A percentile compares a stretch with the other conserved stretches of the same genome.
Conservation (phyloP, 1,140 invertebrate genomes). For the Zaprionus ghesquierei region DNA sequence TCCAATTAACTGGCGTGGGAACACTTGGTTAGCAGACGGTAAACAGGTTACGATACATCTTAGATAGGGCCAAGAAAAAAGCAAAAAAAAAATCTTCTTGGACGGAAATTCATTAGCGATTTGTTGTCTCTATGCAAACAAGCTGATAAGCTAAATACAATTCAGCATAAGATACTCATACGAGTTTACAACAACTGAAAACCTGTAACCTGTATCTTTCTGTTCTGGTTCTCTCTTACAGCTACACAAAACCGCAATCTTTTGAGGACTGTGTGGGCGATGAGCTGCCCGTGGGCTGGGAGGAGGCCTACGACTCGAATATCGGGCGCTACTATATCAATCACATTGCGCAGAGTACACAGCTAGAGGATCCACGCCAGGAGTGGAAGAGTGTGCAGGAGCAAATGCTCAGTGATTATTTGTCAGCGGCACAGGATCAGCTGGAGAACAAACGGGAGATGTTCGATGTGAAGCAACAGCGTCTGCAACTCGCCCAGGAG, state of each 20-base stretch:
- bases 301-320: conserved; percentile 95
- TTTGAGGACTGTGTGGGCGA: conserved; percentile 99
- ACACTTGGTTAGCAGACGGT: conserved; percentile 33
- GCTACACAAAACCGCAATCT: conserved; percentile 97
- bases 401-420: conserved; percentile 97
- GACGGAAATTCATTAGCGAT: conserved; percentile 58
- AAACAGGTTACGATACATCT: conserved; percentile 55
- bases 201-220: not conserved
- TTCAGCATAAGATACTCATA: no score
- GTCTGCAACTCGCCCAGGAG: conserved; percentile 95
- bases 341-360: conserved; percentile 96
- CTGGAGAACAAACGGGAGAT: conserved; percentile 98
- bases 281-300: conserved; percentile 98
- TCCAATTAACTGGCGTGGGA: conserved; percentile 70
- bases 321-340: conserved; percentile 98
- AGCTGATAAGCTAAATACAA: conserved; percentile 34
- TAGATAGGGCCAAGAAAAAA: conserved; percentile 28
- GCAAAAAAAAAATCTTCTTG: conserved; percentile 30
- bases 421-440: conserved; percentile 96
- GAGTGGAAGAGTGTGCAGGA: conserved; percentile 98
- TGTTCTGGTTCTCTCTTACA: conserved; percentile 84
- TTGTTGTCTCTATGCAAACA: conserved; percentile 53
- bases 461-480: conserved; percentile 96
- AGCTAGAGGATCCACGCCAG: conserved; percentile 96
- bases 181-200: not conserved